Evolutionary conservation across 2,888 invertebrate genomes (phyloP), one percentile per base, ranked within the genome.

Genomic region (Entomobrya proxima): DNA sequence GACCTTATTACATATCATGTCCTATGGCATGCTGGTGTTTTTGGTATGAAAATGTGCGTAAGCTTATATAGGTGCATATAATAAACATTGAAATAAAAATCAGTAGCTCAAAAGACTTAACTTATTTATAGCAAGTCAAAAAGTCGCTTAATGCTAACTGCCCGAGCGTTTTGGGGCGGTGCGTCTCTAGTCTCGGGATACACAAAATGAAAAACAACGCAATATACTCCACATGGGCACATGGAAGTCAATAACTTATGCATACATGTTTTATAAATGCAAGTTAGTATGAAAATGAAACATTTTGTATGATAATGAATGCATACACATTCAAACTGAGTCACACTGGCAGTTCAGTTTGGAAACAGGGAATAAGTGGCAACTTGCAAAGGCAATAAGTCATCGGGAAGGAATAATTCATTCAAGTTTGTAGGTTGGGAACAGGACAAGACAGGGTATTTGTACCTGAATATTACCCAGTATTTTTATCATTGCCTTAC

Each of bases 11-110:
- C 9, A 47, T 72, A 72, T 27, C 40, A 37, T 37, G 21, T 40
- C n/a, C 64, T 35, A 35, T 11, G n/a, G 4, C 58, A 58, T 58
- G 11, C 58, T 27, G 5, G n/a, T 58, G 2, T n/a, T 9, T 24
- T 58, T 64, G 67, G 67, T 47, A 72, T 44, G 27, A 72, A 72
- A 47, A 72, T 47, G 69, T 72, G 69, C 69, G 69, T 72, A 37
- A 35, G 15, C 58, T 2, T 15, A 30, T 58, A 15, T 5, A 58
- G 58, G 58, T 58, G 58, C 30, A 50, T 50, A 27, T 18, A 9
- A 37, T 37, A 37, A 37, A 67, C 24, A 37, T 40, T 40, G n/a
- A n/a, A n/a, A n/a, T n/a, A n/a, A 67, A 55, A 21, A n/a, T 67
- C 67, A 11, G 67, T 37, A 67, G 18, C 18, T 35, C 1, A 64